phyloP scores from a whole-genome alignment of 1,140 invertebrate genomes.

The Nylanderia fulva region DNA sequence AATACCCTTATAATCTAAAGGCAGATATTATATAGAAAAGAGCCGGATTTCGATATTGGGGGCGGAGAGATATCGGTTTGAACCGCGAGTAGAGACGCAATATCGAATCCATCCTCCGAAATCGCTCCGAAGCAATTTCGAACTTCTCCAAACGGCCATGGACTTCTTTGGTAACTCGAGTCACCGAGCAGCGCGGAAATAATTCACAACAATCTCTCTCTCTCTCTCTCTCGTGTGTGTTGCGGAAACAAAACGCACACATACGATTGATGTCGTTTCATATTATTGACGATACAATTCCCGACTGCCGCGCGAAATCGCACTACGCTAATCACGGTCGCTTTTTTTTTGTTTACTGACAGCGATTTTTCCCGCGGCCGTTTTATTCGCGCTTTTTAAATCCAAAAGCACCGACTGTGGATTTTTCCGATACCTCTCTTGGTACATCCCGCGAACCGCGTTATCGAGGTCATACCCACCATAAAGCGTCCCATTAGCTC shows the following conservation, averaged over 20 bases:
- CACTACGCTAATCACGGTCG: conserved; percentile 39
- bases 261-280: conserved; percentile 21
- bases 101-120: conserved; percentile 54
- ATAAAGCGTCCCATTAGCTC: conserved; percentile 61
- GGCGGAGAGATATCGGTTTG: conserved; percentile 41
- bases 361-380: conserved; percentile 48
- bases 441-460: conserved; percentile 53
- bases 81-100: conserved; percentile 46
- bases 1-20: conserved; percentile 26
- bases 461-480: conserved; percentile 58
- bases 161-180: conserved; percentile 56
- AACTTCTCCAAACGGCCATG: conserved; percentile 47
- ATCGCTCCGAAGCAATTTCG: conserved; percentile 55
- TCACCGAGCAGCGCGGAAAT: conserved; percentile 13
- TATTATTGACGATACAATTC: conserved; percentile 32
- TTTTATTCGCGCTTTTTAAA: conserved; percentile 62
- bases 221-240: no score
- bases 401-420: conserved; percentile 47
- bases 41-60: conserved; percentile 30
- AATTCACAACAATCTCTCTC: conserved; percentile 55
- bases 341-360: conserved; percentile 26
- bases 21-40: conserved; percentile 52
- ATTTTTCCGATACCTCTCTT: conserved; percentile 58
- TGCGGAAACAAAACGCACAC: conserved; percentile 7
- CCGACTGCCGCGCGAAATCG: conserved; percentile 20